Base-by-base conservation (phyloP, 2,888 invertebrate genomes). In the Archaeoteleia sp. region DNA sequence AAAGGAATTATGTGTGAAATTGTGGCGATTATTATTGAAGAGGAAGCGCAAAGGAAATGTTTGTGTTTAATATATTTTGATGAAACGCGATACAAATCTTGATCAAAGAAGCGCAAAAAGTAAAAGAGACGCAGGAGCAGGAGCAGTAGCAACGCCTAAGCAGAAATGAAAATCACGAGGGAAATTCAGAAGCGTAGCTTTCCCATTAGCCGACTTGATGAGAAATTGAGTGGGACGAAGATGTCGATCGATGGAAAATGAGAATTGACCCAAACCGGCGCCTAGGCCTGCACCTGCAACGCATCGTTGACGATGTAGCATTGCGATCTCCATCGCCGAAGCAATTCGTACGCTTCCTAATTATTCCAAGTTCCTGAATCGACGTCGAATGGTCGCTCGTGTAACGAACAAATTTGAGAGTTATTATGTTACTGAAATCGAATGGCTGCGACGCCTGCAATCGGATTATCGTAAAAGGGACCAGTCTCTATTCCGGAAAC, bases 381-480 rank as follows among this genome's bases (percentile, higher is more conserved):
- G 40, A 51, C 55, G 25, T 48, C 61, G 51, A 60, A 61, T 42
- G 60, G 57, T 51, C 53, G 45, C 23, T 35, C 15, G 48, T 58
- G 60, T 55, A 57, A 67, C 58, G 66, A 70, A 62, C 62, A 66
- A 73, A 74, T 75, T 73, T 65, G 68, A 40, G 53, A 70, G 75
- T 79, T 79, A 80, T 79, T 77, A 76, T 76, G 76, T 78, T 79
- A 80, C 78, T 75, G 78, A 74, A 77, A 79, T 79, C 77, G 77
- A 78, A 77, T 76, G 75, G 71, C 63, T 71, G 70, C 46, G 58
- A 61, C 54, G 48, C 51, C 15, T 37, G 58, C 63, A 79, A 78
- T 78, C 76, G 74, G 78, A 78, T 81, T 80, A 79, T 72, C 72
- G 69, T 62, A 65, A 70, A 71, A 71, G 75, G 70, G 71, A 67